Evolutionary conservation across 2,888 invertebrate species (phyloP).

Genomic region (Lasioglossum lativentre): DNA sequence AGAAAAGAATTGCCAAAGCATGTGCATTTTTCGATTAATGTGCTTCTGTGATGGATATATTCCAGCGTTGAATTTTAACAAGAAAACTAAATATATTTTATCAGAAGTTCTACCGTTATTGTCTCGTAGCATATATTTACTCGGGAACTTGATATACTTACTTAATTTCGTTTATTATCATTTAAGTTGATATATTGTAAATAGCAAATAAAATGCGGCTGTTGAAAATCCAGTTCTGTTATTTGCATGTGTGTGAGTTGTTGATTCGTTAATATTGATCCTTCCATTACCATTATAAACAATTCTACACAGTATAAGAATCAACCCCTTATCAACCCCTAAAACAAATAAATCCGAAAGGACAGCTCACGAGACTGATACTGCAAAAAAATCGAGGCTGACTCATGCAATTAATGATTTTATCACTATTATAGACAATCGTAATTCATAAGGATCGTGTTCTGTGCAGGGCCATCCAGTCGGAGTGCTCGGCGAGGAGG

Average conservation of each 20-base stretch:
- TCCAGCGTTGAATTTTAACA: constrained; percentile 44
- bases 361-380: too few species aligned
- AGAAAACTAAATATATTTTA: constrained; percentile 22
- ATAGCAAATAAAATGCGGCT: constrained; percentile 35
- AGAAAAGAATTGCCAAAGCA: constrained; percentile 68
- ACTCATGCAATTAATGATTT: too few species aligned
- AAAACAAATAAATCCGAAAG: too few species aligned
- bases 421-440: too few species aligned
- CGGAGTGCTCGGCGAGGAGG: constrained; percentile 81
- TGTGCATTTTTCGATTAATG: constrained; percentile 60
- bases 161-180: background rate
- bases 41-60: constrained; percentile 64
- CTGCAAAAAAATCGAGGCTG: too few species aligned
- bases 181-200: constrained; percentile 18
- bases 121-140: constrained; percentile 6
- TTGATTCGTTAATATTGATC: background rate
- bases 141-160: constrained; percentile 8
- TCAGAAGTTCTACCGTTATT: constrained; percentile 6
- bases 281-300: too few species aligned
- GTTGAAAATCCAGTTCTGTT: constrained; percentile 20
- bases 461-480: constrained; percentile 82
- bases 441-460: constrained; percentile 39
- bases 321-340: background rate
- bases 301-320: too few species aligned
- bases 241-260: background rate